Conservation (phyloP, 2,888 invertebrate genomes). For the Drosophila fungiperda region DNA sequence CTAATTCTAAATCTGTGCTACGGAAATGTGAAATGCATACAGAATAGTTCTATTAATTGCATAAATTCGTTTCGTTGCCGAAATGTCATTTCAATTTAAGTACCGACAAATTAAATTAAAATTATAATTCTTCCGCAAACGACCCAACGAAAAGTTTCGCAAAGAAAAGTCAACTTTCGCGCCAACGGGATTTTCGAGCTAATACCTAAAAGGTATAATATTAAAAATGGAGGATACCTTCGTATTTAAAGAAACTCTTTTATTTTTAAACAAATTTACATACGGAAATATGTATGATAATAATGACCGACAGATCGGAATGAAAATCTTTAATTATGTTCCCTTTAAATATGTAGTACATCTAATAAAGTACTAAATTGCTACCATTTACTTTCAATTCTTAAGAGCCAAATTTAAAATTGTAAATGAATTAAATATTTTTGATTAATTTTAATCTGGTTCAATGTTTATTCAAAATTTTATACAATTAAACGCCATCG, state of each 20-base stretch:
- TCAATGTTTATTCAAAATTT: constrained; percentile 68
- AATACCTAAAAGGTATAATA: constrained; percentile 59
- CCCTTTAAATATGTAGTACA: background rate
- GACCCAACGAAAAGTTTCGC: constrained; percentile 14
- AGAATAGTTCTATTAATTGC: constrained; percentile 46
- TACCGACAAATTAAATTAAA: constrained; percentile 5
- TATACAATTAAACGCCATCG: constrained; percentile 42
- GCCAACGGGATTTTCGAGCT: constrained; percentile 22
- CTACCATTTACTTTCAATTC: background rate
- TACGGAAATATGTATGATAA: background rate
- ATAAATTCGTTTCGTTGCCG: constrained; percentile 43
- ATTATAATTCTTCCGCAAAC: background rate
- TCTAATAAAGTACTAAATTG: background rate
- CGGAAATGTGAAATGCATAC: constrained; percentile 50
- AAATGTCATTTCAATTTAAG: constrained; percentile 33
- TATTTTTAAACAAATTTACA: background rate
- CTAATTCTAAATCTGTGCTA: constrained; percentile 24
- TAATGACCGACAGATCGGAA: background rate
- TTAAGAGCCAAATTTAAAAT: constrained; percentile 1
- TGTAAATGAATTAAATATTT: constrained; percentile 21
- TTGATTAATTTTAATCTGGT: constrained; percentile 28
- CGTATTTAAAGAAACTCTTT: background rate
- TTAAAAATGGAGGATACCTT: background rate
- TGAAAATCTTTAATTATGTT: background rate
- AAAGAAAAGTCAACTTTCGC: background rate